phyloP scores from a whole-genome alignment of 2,797 vertebrate species.

The Cheirogaleus major region DNA sequence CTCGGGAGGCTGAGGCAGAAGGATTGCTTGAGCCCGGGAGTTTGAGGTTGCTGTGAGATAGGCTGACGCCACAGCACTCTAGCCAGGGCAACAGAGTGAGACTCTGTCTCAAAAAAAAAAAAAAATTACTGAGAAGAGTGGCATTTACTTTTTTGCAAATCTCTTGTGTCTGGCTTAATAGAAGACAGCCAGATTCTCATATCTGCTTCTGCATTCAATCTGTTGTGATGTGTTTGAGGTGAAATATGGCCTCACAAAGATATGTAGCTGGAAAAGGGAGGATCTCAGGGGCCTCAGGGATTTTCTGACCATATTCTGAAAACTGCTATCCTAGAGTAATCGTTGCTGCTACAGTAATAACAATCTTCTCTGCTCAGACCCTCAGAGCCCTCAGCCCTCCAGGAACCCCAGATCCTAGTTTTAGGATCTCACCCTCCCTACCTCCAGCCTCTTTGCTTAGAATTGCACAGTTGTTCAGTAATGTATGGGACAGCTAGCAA shows the following conservation, averaged over 20 bases:
- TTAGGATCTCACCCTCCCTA: neutral
- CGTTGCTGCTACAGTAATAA: neutral
- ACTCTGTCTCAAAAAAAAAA: neutral
- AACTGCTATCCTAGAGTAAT: neutral
- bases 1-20: no score
- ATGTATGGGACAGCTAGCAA: neutral
- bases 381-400: neutral
- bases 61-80: neutral
- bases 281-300: no score
- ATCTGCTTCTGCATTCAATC: neutral
- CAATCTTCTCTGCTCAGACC: neutral
- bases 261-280: neutral
- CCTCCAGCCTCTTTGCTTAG: neutral
- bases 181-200: neutral
- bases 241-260: neutral
- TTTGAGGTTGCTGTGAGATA: no score
- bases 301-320: constrained; percentile 8
- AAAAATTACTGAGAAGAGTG: neutral
- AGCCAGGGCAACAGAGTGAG: neutral
- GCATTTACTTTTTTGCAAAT: neutral
- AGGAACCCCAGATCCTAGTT: neutral
- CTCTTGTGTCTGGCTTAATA: neutral
- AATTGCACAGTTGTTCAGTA: neutral
- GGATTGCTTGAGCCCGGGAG: no score
- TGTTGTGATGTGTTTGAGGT: neutral